Conservation (phyloP, 2,797 vertebrate genomes). For the Potorous gilbertii region DNA sequence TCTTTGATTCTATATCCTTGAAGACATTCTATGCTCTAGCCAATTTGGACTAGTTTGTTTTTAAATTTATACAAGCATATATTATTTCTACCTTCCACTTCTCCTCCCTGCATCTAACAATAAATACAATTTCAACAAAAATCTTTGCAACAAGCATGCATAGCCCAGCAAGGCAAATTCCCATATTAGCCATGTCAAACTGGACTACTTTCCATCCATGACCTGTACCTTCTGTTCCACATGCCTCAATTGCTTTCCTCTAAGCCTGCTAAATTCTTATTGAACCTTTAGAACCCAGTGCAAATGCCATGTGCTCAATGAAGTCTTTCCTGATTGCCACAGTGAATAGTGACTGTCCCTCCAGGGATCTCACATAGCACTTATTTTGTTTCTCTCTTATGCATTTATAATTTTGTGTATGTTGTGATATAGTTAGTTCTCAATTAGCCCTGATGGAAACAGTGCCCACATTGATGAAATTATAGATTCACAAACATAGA, state of each 20-base stretch:
- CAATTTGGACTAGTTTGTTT: not conserved
- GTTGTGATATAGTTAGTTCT: not conserved
- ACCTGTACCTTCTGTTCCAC: not conserved
- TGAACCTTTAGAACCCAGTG: not conserved
- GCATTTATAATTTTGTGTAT: not conserved
- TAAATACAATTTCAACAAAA: not conserved
- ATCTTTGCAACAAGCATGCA: not conserved
- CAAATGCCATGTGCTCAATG: not conserved
- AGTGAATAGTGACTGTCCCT: not conserved
- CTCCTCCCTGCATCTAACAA: not conserved
- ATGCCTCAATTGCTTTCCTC: not conserved
- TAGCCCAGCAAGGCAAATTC: not conserved
- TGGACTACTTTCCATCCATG: not conserved
- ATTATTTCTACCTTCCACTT: not conserved
- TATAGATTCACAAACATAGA: not conserved
- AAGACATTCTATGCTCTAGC: not conserved
- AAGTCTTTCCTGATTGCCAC: not conserved
- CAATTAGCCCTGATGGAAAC: not conserved
- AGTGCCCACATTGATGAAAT: not conserved
- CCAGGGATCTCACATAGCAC: not conserved
- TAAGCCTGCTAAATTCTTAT: not conserved
- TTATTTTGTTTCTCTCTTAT: not conserved
- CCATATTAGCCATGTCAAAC: not conserved
- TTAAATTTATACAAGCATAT: not conserved
- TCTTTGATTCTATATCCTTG: not conserved